A percentile compares a stretch with the other conserved stretches of the same genome.
phyloP scores from a whole-genome alignment of 1,140 invertebrate genomes.

The Plectrocnemia conspersa region DNA sequence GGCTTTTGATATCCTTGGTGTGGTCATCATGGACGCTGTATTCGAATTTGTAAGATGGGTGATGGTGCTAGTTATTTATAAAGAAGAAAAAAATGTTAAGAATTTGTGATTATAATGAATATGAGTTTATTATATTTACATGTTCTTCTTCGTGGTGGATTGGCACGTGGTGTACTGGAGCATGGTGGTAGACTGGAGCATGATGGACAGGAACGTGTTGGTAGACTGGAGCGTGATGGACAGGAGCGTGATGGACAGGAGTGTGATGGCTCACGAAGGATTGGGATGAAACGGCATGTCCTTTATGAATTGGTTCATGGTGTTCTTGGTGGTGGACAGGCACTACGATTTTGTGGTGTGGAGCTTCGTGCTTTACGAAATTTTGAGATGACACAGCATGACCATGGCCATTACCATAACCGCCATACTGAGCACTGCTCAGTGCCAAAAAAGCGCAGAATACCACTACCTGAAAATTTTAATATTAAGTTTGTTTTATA shows the following conservation, averaged over 20 bases:
- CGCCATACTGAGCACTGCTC: constrained; percentile 3
- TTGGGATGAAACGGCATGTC: constrained; percentile 26
- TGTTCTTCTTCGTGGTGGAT: constrained; percentile 42
- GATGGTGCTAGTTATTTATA: constrained; percentile 16
- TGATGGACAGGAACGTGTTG: constrained; percentile 7
- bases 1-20: constrained; percentile 44
- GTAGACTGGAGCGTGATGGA: constrained; percentile 16
- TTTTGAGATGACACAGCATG: constrained; percentile 19
- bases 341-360: constrained; percentile 15
- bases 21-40: constrained; percentile 41
- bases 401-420: constrained; percentile 12
- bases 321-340: constrained; percentile 37
- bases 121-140: constrained; percentile 38
- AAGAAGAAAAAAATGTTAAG: not conserved
- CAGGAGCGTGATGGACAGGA: constrained; percentile 14
- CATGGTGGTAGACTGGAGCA: constrained; percentile 8
- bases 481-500: no score
- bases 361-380: constrained; percentile 18
- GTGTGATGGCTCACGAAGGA: constrained; percentile 24
- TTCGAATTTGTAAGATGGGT: constrained; percentile 43
- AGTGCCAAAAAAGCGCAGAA: constrained; percentile 2
- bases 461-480: not conserved
- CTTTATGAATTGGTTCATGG: constrained; percentile 15
- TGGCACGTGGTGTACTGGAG: not conserved
- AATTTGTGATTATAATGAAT: not conserved